phyloP scores from a whole-genome alignment of 2,797 vertebrate species.

The Allobates femoralis region DNA sequence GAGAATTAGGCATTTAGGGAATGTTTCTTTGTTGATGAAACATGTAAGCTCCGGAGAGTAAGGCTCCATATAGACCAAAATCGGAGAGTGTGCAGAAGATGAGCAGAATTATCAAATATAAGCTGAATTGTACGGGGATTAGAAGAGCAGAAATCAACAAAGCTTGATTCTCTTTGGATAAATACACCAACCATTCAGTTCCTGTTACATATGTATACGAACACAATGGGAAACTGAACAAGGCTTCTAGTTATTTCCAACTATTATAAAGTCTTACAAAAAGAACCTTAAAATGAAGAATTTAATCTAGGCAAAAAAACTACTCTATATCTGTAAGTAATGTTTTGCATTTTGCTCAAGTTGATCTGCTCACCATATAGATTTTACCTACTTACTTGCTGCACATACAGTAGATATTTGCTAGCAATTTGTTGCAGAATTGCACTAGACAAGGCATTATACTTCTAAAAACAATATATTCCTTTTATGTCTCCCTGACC shows the following conservation, averaged over 20 bases:
- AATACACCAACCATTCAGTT: conserved; percentile 16
- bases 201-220: conserved; percentile 42
- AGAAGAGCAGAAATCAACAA: conserved; percentile 40
- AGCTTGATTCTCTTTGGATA: conserved; percentile 54
- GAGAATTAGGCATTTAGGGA: conserved; percentile 46
- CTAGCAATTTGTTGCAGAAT: conserved; percentile 5
- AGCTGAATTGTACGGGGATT: conserved; percentile 36
- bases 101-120: conserved; percentile 49
- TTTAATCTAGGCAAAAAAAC: conserved; percentile 3
- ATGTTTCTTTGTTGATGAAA: conserved; percentile 48
- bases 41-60: conserved; percentile 37
- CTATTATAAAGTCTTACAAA: conserved; percentile 41
- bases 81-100: conserved; percentile 9
- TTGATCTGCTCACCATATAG: conserved; percentile 31
- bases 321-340: neutral
- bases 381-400: neutral
- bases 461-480: conserved; percentile 21
- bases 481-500: conserved; percentile 21
- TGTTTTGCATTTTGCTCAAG: conserved; percentile 17
- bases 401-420: no score
- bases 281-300: conserved; percentile 9
- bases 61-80: conserved; percentile 42
- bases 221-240: conserved; percentile 15
- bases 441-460: conserved; percentile 28
- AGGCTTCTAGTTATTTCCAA: conserved; percentile 24